Evolutionary conservation across 2,888 invertebrate genomes (phyloP).

Genomic region (Heteromurus nitidus): DNA sequence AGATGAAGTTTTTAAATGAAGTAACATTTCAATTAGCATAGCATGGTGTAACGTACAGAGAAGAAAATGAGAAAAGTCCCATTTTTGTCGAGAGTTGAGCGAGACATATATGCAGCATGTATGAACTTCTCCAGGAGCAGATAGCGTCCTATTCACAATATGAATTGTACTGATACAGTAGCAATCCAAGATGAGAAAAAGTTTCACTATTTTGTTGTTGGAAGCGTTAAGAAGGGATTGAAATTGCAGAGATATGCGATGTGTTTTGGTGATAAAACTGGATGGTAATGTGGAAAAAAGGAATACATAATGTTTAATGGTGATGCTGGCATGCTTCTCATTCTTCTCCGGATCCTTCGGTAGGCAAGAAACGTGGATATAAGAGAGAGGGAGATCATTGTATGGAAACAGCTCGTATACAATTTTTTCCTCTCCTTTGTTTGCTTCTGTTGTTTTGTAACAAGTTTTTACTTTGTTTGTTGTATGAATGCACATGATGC

Average conservation of each 20-base stretch:
- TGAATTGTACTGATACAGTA: too few relatives aligned
- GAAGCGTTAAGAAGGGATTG: constrained; percentile 11
- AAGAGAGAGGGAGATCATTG: too few relatives aligned
- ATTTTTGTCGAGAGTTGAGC: constrained; percentile 11
- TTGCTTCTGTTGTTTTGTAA: too few relatives aligned
- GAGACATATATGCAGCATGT: neutral
- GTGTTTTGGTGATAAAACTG: constrained; percentile 31
- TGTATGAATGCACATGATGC: too few relatives aligned
- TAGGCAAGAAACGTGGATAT: too few relatives aligned
- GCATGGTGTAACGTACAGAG: constrained; percentile 29
- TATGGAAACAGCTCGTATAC: too few relatives aligned
- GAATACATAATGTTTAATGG: constrained; percentile 1
- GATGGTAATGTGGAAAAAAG: constrained; percentile 14
- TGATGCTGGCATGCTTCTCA: neutral
- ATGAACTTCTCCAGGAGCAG: neutral
- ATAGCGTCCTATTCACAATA: too few relatives aligned
- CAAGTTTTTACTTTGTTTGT: too few relatives aligned
- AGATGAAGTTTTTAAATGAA: neutral
- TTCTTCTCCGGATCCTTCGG: too few relatives aligned
- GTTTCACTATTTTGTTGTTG: too few relatives aligned
- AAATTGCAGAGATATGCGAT: constrained; percentile 9
- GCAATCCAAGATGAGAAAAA: neutral
- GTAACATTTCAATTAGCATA: constrained; percentile 56
- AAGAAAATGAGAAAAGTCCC: constrained; percentile 42
- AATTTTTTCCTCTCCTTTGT: too few relatives aligned